Evolutionary conservation across 2,113 vertebrate species (phyloP).

Genomic region (Gavia stellata): DNA sequence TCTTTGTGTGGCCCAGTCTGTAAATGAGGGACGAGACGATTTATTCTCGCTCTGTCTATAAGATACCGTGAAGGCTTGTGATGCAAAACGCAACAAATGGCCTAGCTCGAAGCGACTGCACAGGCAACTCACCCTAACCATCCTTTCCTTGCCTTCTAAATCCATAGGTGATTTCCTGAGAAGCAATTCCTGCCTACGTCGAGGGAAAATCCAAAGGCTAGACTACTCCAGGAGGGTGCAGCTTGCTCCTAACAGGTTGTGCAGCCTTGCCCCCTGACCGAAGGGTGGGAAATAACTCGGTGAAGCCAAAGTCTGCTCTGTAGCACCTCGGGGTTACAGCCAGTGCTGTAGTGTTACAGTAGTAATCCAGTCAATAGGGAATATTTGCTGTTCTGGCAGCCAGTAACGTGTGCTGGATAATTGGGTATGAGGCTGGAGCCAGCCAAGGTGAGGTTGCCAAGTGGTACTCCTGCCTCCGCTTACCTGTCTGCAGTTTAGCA

Average conservation of each 20-base stretch:
- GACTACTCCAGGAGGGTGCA: not conserved
- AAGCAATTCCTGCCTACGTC: not conserved
- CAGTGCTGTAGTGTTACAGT: not conserved
- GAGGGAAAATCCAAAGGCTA: not conserved
- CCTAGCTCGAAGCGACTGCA: not conserved
- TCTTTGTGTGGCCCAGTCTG: not conserved
- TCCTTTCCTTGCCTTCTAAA: not conserved
- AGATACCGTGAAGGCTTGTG: not conserved
- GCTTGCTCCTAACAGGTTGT: not conserved
- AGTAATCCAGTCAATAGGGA: not conserved
- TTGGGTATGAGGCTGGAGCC: not conserved
- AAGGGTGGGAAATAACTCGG: not conserved
- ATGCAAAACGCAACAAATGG: not conserved
- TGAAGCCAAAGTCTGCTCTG: not conserved
- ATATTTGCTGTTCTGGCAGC: not conserved
- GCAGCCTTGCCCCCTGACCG: not conserved
- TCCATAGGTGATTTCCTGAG: not conserved
- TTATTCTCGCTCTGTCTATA: not conserved
- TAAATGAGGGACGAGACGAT: not conserved
- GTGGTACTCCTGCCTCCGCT: not conserved
- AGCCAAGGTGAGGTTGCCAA: not conserved
- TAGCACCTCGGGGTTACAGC: not conserved
- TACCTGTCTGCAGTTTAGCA: not conserved
- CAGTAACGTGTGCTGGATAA: not conserved
- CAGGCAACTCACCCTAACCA: not conserved